These are phyloP conservation scores for Synodontis membranacea DNA, from an alignment of 2,113 vertebrate species.

Conservation along the genomic window DNA sequence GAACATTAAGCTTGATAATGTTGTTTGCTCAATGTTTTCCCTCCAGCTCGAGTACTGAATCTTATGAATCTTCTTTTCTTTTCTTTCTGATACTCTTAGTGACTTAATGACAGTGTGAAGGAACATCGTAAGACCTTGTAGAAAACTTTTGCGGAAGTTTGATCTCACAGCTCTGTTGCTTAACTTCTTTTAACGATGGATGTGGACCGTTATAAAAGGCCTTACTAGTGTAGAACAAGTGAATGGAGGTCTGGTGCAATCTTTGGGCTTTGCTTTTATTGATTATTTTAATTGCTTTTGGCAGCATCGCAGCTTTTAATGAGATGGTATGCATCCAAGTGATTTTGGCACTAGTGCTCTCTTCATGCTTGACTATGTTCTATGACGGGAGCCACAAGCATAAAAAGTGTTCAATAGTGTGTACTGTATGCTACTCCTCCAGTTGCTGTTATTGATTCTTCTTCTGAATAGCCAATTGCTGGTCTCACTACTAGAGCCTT, in stretches of 20 bases:
- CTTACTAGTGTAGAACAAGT: not conserved
- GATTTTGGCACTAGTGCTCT: not conserved
- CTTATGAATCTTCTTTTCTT: not conserved
- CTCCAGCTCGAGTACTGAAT: not conserved
- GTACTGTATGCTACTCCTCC: not conserved
- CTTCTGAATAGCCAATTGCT: not conserved
- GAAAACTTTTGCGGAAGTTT: not conserved
- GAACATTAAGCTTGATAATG: constrained; percentile 12
- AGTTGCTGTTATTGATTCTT: not conserved
- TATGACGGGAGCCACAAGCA: not conserved
- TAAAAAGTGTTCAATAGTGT: not conserved
- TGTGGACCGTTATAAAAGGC: not conserved
- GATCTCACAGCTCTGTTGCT: not conserved
- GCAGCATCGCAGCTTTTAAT: not conserved
- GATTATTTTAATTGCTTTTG: constrained; percentile 15
- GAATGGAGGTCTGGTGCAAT: not conserved
- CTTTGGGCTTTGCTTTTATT: not conserved
- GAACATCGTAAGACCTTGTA: not conserved
- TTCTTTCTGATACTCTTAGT: not conserved
- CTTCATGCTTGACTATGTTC: not conserved
- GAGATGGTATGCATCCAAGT: not conserved
- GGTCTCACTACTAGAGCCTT: not conserved
- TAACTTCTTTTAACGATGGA: not conserved
- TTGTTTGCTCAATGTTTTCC: not conserved
- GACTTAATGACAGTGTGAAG: not conserved